Conservation (phyloP, 2,888 invertebrate genomes). For the Agrotis puta region DNA sequence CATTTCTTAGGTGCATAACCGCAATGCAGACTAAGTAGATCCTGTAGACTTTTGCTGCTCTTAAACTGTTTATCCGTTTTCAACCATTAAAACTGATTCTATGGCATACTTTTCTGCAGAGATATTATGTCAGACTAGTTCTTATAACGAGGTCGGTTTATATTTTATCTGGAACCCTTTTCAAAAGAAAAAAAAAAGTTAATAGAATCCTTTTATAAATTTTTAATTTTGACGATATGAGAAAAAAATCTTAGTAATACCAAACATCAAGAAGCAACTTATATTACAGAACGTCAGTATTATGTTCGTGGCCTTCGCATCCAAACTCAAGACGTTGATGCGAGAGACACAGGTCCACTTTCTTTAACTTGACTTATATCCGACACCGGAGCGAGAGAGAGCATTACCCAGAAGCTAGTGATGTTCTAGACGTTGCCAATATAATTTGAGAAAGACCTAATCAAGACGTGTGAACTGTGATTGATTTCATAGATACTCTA, state of each 20-base stretch:
- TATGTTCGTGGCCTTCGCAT: no score
- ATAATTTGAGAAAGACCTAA: neutral
- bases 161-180: neutral
- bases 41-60: conserved; percentile 4
- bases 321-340: no score
- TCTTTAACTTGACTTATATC: no score
- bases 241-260: neutral
- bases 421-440: neutral
- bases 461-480: conserved; percentile 25
- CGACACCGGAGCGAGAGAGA: no score
- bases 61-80: neutral
- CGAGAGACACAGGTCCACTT: no score
- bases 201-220: neutral
- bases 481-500: conserved; percentile 31
- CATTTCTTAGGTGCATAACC: conserved; percentile 16
- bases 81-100: neutral
- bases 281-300: no score
- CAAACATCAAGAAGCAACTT: neutral
- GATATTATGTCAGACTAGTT: neutral
- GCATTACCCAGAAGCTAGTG: no score
- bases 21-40: neutral
- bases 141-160: neutral
- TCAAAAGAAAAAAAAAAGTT: no score
- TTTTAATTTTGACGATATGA: neutral
- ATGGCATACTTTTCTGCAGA: neutral